A percentile compares a stretch with the other conserved stretches of the same genome.
These are phyloP conservation scores for Lepisosteus osseus DNA, from an alignment of 2,113 vertebrate genomes.

Conservation along the genomic window DNA sequence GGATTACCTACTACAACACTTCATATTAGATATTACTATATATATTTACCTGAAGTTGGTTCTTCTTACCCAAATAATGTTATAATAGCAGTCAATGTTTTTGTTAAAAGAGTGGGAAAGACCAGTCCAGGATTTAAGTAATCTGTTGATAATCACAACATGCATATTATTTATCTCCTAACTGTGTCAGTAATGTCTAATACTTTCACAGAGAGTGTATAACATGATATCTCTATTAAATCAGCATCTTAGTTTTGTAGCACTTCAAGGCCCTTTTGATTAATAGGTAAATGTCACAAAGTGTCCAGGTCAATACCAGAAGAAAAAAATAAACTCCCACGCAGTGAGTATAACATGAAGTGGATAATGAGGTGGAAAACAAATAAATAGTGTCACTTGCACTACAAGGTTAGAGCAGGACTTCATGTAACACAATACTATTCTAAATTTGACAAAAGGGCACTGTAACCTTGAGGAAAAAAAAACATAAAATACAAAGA, in stretches of 20 bases:
- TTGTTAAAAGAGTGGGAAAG: too few relatives aligned
- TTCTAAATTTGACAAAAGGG: conserved; percentile 1
- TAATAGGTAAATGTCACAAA: neutral
- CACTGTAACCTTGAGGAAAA: conserved; percentile 5
- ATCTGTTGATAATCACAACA: too few relatives aligned
- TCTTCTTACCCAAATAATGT: too few relatives aligned
- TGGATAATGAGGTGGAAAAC: conserved; percentile 13
- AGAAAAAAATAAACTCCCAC: conserved; percentile 1
- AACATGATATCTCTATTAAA: too few relatives aligned
- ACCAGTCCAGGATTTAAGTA: too few relatives aligned
- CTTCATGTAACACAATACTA: conserved; percentile 8
- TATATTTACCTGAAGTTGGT: too few relatives aligned
- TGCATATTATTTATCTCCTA: too few relatives aligned
- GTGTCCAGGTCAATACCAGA: neutral
- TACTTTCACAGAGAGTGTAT: too few relatives aligned
- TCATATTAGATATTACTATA: too few relatives aligned
- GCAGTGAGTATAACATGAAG: neutral
- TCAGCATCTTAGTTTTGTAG: neutral
- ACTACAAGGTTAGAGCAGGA: conserved; percentile 9
- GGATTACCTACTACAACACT: too few relatives aligned
- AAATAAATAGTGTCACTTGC: conserved; percentile 13
- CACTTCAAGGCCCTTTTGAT: neutral
- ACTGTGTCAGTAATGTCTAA: too few relatives aligned
- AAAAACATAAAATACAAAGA: neutral
- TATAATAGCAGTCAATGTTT: too few relatives aligned